Percentiles rank a stretch among this genome's conserved stretches.
Evolutionary conservation across 2,113 vertebrate genomes (phyloP).

Genomic region (Sander vitreus): DNA sequence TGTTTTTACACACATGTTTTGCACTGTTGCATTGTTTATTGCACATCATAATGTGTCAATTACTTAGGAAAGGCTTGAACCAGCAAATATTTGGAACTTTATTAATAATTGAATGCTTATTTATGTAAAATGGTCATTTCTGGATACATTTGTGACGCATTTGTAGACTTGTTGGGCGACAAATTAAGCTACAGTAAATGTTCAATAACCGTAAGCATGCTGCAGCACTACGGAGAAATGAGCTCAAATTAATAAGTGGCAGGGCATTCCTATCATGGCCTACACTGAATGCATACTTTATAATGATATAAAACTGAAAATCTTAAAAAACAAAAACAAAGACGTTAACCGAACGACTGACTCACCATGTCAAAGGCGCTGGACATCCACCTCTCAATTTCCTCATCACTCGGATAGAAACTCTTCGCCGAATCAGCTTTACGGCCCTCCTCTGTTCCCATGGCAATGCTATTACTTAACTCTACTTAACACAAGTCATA

Average conservation of each 20-base stretch:
- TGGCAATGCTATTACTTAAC: not conserved
- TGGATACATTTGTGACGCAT: not conserved
- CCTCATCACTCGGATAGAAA: slow-evolving; percentile 68
- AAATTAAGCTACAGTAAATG: too few relatives aligned
- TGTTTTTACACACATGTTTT: not conserved
- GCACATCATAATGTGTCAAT: not conserved
- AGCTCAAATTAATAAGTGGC: not conserved
- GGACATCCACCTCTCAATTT: slow-evolving; percentile 81
- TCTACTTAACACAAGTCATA: not conserved
- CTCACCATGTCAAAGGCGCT: slow-evolving; percentile 84
- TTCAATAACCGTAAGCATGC: too few relatives aligned
- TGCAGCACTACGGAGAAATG: too few relatives aligned
- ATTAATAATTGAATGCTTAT: not conserved
- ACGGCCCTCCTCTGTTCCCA: slow-evolving; percentile 51
- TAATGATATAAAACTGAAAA: not conserved
- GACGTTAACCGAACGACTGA: not conserved
- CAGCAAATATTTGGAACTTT: not conserved
- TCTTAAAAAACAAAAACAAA: not conserved
- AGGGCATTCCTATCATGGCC: not conserved
- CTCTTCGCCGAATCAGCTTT: not conserved
- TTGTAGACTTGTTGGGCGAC: too few relatives aligned
- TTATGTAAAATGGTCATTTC: not conserved
- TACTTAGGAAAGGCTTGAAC: too few relatives aligned
- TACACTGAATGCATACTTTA: too few relatives aligned
- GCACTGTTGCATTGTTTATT: too few relatives aligned